Evolutionary conservation across 2,797 vertebrate species (phyloP).

Genomic region (Podargus strigoides): DNA sequence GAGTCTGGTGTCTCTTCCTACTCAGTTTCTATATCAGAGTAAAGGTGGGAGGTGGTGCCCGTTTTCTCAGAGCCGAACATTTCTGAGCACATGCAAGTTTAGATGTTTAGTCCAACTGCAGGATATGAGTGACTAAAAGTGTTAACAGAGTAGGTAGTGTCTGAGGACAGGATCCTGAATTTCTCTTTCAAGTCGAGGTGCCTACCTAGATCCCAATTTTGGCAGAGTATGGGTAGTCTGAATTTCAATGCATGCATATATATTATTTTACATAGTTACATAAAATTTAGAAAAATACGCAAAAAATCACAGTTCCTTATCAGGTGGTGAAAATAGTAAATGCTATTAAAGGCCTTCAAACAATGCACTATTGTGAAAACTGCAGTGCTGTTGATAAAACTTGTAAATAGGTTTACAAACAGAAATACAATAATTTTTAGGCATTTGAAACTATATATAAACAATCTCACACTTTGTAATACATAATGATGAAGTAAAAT

Average conservation of each 20-base stretch:
- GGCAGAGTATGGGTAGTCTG: not conserved
- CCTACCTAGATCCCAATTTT: slow-evolving; percentile 10
- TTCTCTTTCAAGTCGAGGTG: not conserved
- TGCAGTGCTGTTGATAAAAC: not conserved
- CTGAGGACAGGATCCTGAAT: slow-evolving; percentile 13
- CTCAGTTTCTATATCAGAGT: slow-evolving; percentile 13
- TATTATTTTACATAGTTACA: not conserved
- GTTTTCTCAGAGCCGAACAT: not conserved
- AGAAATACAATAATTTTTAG: not conserved
- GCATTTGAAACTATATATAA: not conserved
- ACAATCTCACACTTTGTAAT: not conserved
- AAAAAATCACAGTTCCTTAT: not conserved
- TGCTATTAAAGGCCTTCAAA: not conserved
- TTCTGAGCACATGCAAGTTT: slow-evolving; percentile 11
- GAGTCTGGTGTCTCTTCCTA: slow-evolving; percentile 3
- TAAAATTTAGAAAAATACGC: not conserved
- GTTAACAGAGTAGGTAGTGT: slow-evolving; percentile 22
- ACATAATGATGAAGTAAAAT: not conserved
- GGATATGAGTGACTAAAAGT: not conserved
- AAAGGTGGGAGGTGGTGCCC: slow-evolving; percentile 14
- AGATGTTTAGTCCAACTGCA: not conserved
- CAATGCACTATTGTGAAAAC: not conserved
- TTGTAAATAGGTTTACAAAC: not conserved
- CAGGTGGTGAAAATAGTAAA: not conserved
- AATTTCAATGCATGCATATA: not conserved